Conservation (phyloP, 1,140 invertebrate genomes). For the Brachionus asplanchnoidis region DNA sequence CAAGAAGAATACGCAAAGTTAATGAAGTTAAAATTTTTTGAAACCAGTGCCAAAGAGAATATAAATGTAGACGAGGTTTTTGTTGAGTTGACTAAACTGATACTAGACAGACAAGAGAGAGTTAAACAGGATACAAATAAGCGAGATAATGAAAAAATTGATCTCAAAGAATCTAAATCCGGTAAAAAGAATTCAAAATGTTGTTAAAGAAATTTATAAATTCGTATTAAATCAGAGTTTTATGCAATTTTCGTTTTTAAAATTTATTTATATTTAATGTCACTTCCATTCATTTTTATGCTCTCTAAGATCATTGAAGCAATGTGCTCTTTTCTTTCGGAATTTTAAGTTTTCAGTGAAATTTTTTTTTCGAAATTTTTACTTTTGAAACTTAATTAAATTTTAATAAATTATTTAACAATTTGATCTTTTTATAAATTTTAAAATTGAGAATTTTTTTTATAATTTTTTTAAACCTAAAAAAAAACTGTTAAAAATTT, state of each 20-base stretch:
- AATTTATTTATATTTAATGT: not conserved
- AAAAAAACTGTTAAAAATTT: too few species aligned
- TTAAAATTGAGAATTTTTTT: too few species aligned
- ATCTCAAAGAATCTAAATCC: not conserved
- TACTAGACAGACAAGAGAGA: conserved; percentile 17
- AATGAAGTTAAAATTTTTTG: conserved; percentile 43
- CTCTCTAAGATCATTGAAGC: not conserved
- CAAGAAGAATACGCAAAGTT: conserved; percentile 57
- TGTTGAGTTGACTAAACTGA: conserved; percentile 24
- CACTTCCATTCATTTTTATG: not conserved
- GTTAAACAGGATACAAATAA: not conserved
- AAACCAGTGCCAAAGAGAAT: conserved; percentile 45
- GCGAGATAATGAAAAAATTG: conserved; percentile 8
- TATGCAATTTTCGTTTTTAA: not conserved
- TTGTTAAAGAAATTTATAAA: conserved; percentile 1
- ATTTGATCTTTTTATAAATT: not conserved
- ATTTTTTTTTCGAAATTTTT: not conserved
- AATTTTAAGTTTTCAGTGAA: not conserved
- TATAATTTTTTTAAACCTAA: too few species aligned
- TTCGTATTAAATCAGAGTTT: not conserved
- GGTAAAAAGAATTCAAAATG: not conserved
- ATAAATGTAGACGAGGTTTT: conserved; percentile 45
- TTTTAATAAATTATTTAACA: not conserved
- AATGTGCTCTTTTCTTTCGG: not conserved
- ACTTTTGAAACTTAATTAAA: not conserved